Conservation (phyloP, 2,113 vertebrate genomes). For the Limnothrissa miodon region DNA sequence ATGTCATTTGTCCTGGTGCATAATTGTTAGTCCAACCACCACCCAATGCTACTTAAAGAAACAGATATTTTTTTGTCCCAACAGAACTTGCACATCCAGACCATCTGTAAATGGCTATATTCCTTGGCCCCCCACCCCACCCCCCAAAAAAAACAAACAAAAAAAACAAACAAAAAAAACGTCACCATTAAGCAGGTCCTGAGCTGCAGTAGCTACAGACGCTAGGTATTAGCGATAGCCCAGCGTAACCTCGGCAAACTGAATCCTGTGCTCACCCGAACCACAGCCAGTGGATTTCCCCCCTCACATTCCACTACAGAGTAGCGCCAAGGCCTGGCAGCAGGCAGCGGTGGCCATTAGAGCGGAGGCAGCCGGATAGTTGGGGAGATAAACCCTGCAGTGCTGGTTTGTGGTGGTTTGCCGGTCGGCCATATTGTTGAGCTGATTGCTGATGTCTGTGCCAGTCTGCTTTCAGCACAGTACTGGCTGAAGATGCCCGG, state of each 20-base stretch:
- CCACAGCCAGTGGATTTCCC: constrained; percentile 23
- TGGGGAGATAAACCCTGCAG: constrained; percentile 66
- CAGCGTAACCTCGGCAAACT: neutral
- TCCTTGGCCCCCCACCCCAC: no score
- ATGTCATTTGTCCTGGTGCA: no score
- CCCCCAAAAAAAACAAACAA: no score
- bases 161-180: no score
- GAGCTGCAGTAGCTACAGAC: no score
- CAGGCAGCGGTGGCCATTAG: constrained; percentile 41
- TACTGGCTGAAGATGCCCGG: constrained; percentile 63
- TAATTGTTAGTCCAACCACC: neutral
- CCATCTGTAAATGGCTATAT: no score
- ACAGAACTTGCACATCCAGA: neutral
- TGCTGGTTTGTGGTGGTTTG: constrained; percentile 56
- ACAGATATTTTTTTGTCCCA: neutral
- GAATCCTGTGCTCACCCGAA: neutral
- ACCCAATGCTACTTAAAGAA: neutral
- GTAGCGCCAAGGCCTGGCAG: constrained; percentile 37
- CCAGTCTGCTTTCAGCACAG: constrained; percentile 75
- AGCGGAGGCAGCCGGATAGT: constrained; percentile 47
- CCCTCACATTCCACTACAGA: constrained; percentile 62
- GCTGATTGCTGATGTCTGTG: constrained; percentile 66
- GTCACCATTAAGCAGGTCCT: no score
- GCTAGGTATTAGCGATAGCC: neutral
- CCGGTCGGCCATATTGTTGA: constrained; percentile 72